phyloP scores from a whole-genome alignment of 2,888 invertebrate species.

The Eurytoma californica region DNA sequence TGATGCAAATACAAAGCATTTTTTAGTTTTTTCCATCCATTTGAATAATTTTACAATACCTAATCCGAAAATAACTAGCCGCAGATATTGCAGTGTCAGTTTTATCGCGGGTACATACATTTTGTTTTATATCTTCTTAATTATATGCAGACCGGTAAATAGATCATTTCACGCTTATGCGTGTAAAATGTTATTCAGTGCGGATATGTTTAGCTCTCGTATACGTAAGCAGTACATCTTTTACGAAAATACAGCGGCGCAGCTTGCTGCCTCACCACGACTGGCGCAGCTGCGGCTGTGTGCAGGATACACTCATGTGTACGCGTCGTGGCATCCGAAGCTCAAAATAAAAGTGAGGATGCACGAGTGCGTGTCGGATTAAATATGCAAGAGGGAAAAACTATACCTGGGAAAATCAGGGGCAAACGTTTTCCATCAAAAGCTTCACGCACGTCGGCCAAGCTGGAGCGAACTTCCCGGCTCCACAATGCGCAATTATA shows the following conservation, averaged over 20 bases:
- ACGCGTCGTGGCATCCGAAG: background rate
- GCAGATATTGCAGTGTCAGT: too few species aligned
- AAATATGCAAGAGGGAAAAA: conserved; percentile 66
- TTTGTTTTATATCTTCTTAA: background rate
- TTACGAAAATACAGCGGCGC: background rate
- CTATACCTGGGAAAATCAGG: conserved; percentile 70
- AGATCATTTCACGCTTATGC: background rate
- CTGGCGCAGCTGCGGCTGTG: conserved; percentile 33
- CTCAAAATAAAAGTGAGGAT: conserved; percentile 45
- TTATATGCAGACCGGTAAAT: background rate
- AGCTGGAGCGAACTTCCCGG: conserved; percentile 32
- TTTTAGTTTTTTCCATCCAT: too few species aligned
- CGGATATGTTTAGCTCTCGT: conserved; percentile 2
- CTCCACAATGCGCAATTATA: conserved; percentile 56
- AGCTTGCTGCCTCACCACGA: background rate
- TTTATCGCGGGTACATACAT: background rate
- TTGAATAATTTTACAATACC: too few species aligned
- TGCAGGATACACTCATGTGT: conserved; percentile 37
- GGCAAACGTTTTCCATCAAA: conserved; percentile 55
- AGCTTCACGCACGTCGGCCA: conserved; percentile 15
- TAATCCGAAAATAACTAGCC: too few species aligned
- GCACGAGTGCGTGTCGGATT: conserved; percentile 64
- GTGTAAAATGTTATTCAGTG: conserved; percentile 6
- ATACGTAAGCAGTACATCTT: background rate
- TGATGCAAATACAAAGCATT: background rate